Evolutionary conservation across 53 echinoderm and acorn worm species (phyloP).

Genomic region (Patiria pectinifera): DNA sequence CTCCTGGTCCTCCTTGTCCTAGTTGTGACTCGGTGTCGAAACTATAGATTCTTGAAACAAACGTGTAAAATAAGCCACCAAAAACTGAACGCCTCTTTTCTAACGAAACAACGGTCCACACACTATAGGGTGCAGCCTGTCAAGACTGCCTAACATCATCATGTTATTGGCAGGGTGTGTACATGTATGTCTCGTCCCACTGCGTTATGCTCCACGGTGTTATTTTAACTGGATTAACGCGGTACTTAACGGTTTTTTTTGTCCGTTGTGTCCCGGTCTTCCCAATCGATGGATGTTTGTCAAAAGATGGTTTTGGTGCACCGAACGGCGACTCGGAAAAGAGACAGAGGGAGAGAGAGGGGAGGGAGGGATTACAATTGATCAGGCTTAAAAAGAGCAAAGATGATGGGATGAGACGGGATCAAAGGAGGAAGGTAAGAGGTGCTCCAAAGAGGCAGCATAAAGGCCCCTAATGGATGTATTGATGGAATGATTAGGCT

Average conservation of each 20-base stretch:
- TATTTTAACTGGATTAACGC: constrained; percentile 55
- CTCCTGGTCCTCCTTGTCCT: neutral
- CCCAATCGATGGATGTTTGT: constrained; percentile 40
- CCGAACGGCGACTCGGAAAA: neutral
- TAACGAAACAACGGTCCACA: constrained; percentile 2
- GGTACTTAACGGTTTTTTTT: constrained; percentile 46
- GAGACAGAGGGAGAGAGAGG: neutral
- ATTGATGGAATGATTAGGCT: constrained; percentile 52
- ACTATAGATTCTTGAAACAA: neutral
- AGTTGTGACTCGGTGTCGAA: too few species aligned
- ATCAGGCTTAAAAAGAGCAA: constrained; percentile 18
- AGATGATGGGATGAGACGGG: constrained; percentile 42
- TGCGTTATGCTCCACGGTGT: neutral
- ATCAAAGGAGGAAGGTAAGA: neutral
- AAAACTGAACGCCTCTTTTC: neutral
- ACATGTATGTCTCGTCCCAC: neutral
- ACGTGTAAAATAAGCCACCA: constrained; percentile 6
- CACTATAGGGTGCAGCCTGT: neutral
- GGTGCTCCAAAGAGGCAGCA: neutral
- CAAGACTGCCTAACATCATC: neutral
- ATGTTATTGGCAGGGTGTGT: neutral
- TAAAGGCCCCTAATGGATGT: constrained; percentile 49
- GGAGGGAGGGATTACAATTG: constrained; percentile 35
- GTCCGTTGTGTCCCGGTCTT: neutral
- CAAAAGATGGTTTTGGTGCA: neutral